Evolutionary conservation across 2,113 vertebrate species (phyloP), one percentile per base, ranked within the genome.

Genomic region (Mastomys coucha): DNA sequence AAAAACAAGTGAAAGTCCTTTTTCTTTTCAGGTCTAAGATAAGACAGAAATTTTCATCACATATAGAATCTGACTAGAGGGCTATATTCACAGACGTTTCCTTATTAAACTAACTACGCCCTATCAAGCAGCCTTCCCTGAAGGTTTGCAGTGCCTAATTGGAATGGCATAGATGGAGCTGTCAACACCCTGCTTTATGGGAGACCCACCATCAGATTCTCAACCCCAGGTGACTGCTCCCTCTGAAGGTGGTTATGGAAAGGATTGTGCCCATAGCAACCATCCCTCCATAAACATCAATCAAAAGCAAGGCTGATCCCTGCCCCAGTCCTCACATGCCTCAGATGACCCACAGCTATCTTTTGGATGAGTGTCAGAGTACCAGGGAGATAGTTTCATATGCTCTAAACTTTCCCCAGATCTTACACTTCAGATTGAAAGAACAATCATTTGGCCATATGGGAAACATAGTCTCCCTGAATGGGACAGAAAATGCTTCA

Each of bases 51-150:
- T 92, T 88, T 89, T 95, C 49, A 69, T 95, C 73, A 92, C 49
- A 82, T 65, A 60, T 67, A 77, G 88, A 92, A 85, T 94, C 95
- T 94, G 92, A 87, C 93, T 72, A 3, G 94, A 96, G 91, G 95
- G 88, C 93, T 94, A n/a, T 86, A 17, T 76, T 97, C 94, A 81
- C 76, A 81, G 87, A 88, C 63, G 22, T 93, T 94, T 91, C 89
- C 88, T 97, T 97, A 96, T 94, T 97, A 96, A 94, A 94, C 56
- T 45, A 80, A 80, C 78, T 58, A 1, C 8, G 22, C 12, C 20
- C 42, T 42, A 86, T 82, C 49, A 4, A 4, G 36, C 51, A 49
- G 72, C 49, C 31, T 49, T 77, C 78, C 81, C 53, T 1, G 94
- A 88, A 93, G 96, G 67, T 86, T 95, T 91, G 67, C 88, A 69